Conservation (phyloP, 2,797 vertebrate genomes). For the Paratrypauchen microcephalus region DNA sequence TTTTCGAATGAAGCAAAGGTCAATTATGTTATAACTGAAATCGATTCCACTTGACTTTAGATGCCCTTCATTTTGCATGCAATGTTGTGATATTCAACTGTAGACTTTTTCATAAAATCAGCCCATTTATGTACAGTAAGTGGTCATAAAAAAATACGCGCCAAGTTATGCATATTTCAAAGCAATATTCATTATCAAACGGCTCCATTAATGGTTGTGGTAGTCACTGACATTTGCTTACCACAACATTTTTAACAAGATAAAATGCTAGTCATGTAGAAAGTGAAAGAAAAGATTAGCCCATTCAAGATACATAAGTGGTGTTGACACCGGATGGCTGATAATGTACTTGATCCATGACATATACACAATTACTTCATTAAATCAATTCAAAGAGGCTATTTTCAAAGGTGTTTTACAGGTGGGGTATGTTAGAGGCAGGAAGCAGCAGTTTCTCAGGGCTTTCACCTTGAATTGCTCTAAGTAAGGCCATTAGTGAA, state of each 20-base stretch:
- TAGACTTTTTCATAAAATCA: no score
- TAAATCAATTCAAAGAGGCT: conserved; percentile 26
- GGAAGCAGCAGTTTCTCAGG: conserved; percentile 29
- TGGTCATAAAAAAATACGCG: not conserved
- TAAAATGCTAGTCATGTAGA: no score
- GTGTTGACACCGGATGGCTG: not conserved
- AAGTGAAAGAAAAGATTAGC: not conserved
- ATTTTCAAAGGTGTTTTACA: conserved; percentile 19
- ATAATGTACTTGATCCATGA: conserved; percentile 13
- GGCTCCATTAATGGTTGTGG: not conserved
- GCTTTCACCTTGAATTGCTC: conserved; percentile 48
- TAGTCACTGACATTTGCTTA: not conserved
- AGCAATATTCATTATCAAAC: not conserved
- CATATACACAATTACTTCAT: not conserved
- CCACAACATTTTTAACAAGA: not conserved
- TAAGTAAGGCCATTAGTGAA: conserved; percentile 57
- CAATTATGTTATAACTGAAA: not conserved
- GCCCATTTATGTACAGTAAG: not conserved
- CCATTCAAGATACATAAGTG: no score
- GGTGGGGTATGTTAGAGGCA: conserved; percentile 20
- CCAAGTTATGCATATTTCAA: not conserved
- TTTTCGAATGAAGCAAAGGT: no score
- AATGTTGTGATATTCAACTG: no score
- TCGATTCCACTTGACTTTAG: not conserved
- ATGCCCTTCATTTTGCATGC: not conserved